Conservation (phyloP, 2,797 vertebrate species). For the Sorex maritimensis region DNA sequence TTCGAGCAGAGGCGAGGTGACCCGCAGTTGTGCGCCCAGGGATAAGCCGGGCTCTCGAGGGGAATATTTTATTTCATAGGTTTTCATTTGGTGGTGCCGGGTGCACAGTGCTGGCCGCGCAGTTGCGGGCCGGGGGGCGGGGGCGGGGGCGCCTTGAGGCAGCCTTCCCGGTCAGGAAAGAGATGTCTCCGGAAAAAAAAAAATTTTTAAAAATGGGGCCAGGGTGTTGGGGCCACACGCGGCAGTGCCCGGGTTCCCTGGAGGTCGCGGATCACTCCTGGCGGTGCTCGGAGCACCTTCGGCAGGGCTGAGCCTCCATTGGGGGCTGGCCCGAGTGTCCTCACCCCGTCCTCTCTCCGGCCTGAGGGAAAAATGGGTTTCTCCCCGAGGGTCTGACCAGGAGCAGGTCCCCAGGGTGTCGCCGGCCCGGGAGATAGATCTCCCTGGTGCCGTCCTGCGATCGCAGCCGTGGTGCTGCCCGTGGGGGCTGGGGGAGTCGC, state of each 20-base stretch:
- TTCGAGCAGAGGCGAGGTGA: conserved; percentile 50
- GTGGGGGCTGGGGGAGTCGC: neutral
- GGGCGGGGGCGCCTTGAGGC: too few species aligned
- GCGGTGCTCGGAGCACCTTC: neutral
- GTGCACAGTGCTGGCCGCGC: too few species aligned
- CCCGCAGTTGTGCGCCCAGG: neutral
- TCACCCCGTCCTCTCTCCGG: neutral
- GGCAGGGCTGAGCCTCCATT: too few species aligned
- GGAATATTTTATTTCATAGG: neutral
- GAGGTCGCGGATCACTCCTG: too few species aligned
- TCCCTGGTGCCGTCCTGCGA: neutral
- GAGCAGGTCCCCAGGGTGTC: neutral
- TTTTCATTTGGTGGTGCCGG: too few species aligned
- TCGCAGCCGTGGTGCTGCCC: neutral
- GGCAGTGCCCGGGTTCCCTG: too few species aligned
- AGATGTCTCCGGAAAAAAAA: neutral
- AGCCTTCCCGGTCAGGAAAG: too few species aligned
- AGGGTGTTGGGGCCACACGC: too few species aligned
- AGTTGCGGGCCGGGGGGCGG: too few species aligned
- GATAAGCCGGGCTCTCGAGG: neutral
- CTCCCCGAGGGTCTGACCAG: neutral
- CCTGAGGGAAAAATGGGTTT: neutral
- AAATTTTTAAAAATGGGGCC: neutral
- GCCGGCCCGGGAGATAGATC: too few species aligned
- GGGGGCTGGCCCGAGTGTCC: neutral